phyloP scores from a whole-genome alignment of 2,797 vertebrate genomes.

The Pangasius macronema region DNA sequence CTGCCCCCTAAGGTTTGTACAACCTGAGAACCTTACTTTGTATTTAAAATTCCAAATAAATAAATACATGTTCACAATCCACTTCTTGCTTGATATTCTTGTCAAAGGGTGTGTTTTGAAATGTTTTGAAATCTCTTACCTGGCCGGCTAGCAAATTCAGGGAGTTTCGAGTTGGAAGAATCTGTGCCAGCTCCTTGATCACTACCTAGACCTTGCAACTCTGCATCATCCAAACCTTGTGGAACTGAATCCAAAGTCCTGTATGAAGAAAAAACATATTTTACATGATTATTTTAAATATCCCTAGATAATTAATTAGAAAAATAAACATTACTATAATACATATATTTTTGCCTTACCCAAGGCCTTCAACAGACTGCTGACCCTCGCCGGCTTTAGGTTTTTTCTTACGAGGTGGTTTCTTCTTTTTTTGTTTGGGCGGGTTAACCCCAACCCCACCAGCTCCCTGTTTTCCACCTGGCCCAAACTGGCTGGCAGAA shows the following conservation, averaged over 20 bases:
- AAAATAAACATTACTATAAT: background rate
- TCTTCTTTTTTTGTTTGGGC: conserved; percentile 97
- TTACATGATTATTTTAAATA: background rate
- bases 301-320: background rate
- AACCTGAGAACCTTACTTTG: background rate
- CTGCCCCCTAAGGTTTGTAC: background rate
- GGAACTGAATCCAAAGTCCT: conserved; percentile 80
- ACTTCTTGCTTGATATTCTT: background rate
- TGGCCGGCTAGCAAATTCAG: conserved; percentile 88
- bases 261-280: background rate
- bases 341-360: conserved; percentile 73
- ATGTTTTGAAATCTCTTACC: conserved; percentile 41
- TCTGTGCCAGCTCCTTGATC: conserved; percentile 88
- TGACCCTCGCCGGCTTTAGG: conserved; percentile 80
- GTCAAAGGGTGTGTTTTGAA: background rate
- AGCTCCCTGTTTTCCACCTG: conserved; percentile 90
- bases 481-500: conserved; percentile 95
- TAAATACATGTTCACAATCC: background rate
- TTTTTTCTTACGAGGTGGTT: conserved; percentile 97
- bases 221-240: conserved; percentile 85
- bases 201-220: conserved; percentile 82
- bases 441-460: conserved; percentile 74
- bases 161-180: conserved; percentile 81
- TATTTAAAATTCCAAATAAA: background rate
- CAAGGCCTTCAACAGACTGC: conserved; percentile 82